Evolutionary conservation across 1,140 invertebrate genomes (phyloP), one percentile per base, ranked within the genome.

Genomic region (Penaeus indicus): DNA sequence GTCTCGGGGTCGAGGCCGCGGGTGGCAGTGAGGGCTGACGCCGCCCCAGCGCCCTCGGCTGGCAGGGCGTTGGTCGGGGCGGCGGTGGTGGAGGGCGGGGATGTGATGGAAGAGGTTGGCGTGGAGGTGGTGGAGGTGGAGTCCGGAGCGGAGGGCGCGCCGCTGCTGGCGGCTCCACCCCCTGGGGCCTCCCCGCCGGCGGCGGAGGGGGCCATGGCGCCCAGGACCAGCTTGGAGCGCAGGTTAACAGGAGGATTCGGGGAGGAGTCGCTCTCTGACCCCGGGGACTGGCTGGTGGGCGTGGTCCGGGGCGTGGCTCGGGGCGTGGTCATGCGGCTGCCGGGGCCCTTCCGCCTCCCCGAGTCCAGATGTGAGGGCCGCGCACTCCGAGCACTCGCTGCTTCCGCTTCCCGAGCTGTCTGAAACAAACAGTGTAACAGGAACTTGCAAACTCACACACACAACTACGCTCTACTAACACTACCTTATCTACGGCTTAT

Each of bases 331-430:
- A 86, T 86, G 79, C 84, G 81, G 72, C 82, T 77, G 72, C 83
- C 79, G 77, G 88, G 32, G 61, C 82, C 81, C 54, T 89, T 91
- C 85, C 85, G 88, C 67, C 85, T 91, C 88, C 91, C 90, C 85
- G 89, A 88, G 84, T 91, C 91, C 90, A 91, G 91, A 67, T 91
- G 91, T 86, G 91, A 91, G 75, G 91, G 92, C 92, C 91, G 92
- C 91, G 90, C 92, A 91, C 90, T 92, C 92, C 92, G 92, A 92
- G 91, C 92, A 91, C 62, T 91, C 91, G 89, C 91, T 92, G 91
- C 92, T 92, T 91, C 92, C 92, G 91, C 92, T 92, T 91, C 92
- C 92, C 92, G 92, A 92, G 92, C 92, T 92, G 92, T 92, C 92
- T 92, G 92, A 89, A 92, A 91, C 90, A 92, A 92, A 91, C 85